These are phyloP conservation scores for Crenichthys baileyi DNA, from an alignment of 2,797 vertebrate genomes.

Conservation along the genomic window DNA sequence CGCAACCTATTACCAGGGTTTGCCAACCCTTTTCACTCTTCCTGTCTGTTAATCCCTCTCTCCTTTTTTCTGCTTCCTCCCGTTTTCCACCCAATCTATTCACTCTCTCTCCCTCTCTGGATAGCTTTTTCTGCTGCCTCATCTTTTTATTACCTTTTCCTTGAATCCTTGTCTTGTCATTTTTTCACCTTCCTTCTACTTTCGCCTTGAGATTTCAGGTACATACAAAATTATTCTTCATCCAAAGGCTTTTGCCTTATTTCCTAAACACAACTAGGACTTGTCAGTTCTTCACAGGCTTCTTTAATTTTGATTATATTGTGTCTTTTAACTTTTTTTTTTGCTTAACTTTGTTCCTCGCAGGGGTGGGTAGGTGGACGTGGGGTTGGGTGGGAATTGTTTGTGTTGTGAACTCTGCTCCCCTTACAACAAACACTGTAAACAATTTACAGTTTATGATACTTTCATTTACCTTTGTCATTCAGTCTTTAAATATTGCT, in stretches of 20 bases:
- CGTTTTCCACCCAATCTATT: constrained; percentile 48
- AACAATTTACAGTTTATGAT: no score
- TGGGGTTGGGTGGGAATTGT: neutral
- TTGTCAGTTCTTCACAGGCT: neutral
- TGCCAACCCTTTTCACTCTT: constrained; percentile 5
- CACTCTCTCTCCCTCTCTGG: neutral
- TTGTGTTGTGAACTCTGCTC: neutral
- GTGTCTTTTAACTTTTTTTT: neutral
- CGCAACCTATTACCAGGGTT: constrained; percentile 2
- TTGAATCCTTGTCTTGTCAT: constrained; percentile 16
- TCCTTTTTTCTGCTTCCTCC: constrained; percentile 47
- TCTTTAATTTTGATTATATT: neutral
- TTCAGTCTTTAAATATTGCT: neutral
- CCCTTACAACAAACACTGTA: no score
- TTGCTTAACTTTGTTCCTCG: neutral
- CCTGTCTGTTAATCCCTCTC: constrained; percentile 32
- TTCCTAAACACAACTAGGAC: neutral
- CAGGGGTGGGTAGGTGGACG: neutral
- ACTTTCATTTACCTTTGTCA: no score
- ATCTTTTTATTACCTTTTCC: constrained; percentile 52
- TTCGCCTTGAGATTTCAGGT: neutral
- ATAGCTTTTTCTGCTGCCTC: constrained; percentile 50
- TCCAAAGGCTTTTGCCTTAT: neutral
- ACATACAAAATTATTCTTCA: neutral
- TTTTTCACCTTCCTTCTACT: constrained; percentile 8